Evolutionary conservation across 2,113 vertebrate genomes (phyloP), one percentile per base, ranked within the genome.

Genomic region (Gorsachius goisagi): DNA sequence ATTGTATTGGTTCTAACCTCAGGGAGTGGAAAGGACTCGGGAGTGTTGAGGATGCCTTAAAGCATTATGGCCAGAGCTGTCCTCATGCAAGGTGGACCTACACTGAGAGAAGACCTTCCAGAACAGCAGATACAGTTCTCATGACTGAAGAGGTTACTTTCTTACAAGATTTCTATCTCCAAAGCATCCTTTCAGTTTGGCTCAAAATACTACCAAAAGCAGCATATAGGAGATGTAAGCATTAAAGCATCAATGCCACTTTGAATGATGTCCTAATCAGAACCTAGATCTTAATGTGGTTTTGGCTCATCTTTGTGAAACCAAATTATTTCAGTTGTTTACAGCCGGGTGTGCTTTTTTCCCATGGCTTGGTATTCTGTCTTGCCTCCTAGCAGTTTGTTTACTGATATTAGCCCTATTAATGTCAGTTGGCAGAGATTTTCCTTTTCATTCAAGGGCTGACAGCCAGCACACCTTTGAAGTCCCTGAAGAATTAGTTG

Each of bases 391-490:
- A 73, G 77, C 53, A 90, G 44, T 56, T 73, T 92, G 88, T 95
- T 94, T 93, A 79, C 86, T 55, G 81, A 62, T 85, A 89, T 88
- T 79, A 58, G 68, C 53, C 45, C 73, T 59, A 10, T 27, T 88
- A 30, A 49, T 96, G 95, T 76, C 94, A 62, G 33, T 17, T 95
- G 94, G 94, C 76, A 90, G 80, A 79, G 67, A 37, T 55, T 69
- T 76, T 58, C 47, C 88, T 73, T 83, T 82, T 79, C 71, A 23
- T 53, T 93, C 2, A 7, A 50, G 74, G 73, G 66, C 90, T 82
- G 95, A 56, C 83, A 93, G 83, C 88, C 85, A 94, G 62, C 76
- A 86, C 76, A 92, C 77, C 88, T 97, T 95, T 94, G 89, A 97
- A 95, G 89, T 73, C 92, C 86, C 89, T 89, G 69, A 86, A 74